Conservation (phyloP, 1,140 invertebrate species). For the Centruroides sculpturatus region DNA sequence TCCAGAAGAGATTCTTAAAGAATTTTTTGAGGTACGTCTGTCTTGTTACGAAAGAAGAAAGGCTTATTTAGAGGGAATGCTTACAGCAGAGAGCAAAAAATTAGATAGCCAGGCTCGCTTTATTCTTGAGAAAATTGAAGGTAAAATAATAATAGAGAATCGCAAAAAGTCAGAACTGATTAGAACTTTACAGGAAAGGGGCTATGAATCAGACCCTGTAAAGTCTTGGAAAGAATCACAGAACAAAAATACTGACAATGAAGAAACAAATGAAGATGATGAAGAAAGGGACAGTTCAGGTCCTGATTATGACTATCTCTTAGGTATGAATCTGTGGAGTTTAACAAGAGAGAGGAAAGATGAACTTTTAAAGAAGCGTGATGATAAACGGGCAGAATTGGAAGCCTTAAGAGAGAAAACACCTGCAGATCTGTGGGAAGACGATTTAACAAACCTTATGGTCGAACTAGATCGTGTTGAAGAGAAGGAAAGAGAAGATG, state of each 20-base stretch:
- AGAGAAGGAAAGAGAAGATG: constrained; percentile 16
- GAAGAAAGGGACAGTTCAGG: constrained; percentile 21
- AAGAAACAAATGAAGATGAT: constrained; percentile 26
- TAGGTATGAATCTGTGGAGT: constrained; percentile 91
- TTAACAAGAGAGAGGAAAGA: constrained; percentile 88
- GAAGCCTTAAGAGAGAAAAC: constrained; percentile 41
- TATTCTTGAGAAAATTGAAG: constrained; percentile 93
- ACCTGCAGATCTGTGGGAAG: constrained; percentile 64
- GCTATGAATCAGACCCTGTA: constrained; percentile 90
- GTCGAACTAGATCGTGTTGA: constrained; percentile 36
- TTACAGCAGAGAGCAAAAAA: constrained; percentile 80
- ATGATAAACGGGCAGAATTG: constrained; percentile 39
- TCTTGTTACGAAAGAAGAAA: constrained; percentile 77
- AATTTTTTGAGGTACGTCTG: constrained; percentile 71
- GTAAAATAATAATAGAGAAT: constrained; percentile 82
- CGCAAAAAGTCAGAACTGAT: constrained; percentile 79
- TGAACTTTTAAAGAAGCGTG: constrained; percentile 35
- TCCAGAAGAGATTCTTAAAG: constrained; percentile 63
- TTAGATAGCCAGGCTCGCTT: constrained; percentile 88
- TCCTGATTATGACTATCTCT: constrained; percentile 64
- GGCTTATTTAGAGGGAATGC: constrained; percentile 72
- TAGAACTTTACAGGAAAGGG: constrained; percentile 64
- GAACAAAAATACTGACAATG: constrained; percentile 21
- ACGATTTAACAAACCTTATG: constrained; percentile 67
- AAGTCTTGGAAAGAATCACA: constrained; percentile 71